phyloP scores from a whole-genome alignment of 53 echinoderm and acorn worm species.

The Glandiceps talaboti region DNA sequence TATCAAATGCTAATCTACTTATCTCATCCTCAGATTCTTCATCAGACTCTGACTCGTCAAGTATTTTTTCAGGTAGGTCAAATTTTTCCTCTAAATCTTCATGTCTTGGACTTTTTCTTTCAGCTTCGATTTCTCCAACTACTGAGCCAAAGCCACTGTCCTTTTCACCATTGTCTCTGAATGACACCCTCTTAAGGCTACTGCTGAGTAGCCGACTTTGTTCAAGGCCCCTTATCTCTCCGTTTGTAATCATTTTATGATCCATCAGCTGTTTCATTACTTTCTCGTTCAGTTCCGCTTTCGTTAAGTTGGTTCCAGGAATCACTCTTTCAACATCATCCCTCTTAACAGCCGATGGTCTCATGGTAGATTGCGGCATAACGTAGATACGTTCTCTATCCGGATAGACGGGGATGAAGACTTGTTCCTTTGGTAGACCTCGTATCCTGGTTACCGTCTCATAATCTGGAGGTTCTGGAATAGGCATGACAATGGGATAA shows the following conservation, averaged over 20 bases:
- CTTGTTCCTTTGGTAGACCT: slow-evolving; percentile 3
- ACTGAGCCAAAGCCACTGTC: slow-evolving; percentile 58
- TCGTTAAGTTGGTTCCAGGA: slow-evolving; percentile 88
- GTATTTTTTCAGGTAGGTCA: slow-evolving; percentile 8
- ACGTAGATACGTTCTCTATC: slow-evolving; percentile 5
- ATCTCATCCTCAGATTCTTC: slow-evolving; percentile 20
- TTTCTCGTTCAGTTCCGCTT: slow-evolving; percentile 73
- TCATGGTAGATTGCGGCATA: slow-evolving; percentile 11
- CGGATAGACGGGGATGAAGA: slow-evolving; percentile 42
- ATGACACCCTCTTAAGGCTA: slow-evolving; percentile 36
- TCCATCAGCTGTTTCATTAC: slow-evolving; percentile 85
- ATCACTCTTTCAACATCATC: slow-evolving; percentile 60
- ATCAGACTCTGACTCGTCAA: slow-evolving; percentile 20
- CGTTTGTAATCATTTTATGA: slow-evolving; percentile 51
- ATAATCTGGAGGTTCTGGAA: neutral
- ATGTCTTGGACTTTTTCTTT: slow-evolving; percentile 5
- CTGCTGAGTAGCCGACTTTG: neutral
- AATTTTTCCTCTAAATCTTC: slow-evolving; percentile 3
- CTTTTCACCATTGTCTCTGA: slow-evolving; percentile 29
- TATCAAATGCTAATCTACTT: slow-evolving; percentile 33
- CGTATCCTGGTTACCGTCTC: slow-evolving; percentile 5
- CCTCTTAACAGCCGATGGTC: slow-evolving; percentile 46
- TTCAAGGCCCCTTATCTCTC: neutral
- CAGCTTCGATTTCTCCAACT: slow-evolving; percentile 19
- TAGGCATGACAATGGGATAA: neutral